Evolutionary conservation across 2,888 invertebrate genomes (phyloP).

Genomic region (Cheilosia urbana): DNA sequence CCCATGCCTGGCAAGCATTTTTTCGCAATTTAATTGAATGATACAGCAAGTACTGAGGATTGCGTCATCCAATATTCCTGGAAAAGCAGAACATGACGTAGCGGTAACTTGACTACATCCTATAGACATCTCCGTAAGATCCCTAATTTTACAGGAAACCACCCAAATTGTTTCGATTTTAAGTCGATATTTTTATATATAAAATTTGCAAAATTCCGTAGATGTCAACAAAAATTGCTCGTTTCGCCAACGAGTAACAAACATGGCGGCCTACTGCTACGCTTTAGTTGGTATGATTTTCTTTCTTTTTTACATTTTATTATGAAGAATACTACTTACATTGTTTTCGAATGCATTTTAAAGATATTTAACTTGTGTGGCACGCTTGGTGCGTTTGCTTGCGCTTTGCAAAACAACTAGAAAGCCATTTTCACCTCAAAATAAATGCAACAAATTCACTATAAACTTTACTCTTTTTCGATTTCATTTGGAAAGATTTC

Average conservation of each 20-base stretch:
- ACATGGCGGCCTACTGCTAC: conserved; percentile 34
- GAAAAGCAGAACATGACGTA: conserved; percentile 43
- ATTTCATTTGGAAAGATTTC: conserved; percentile 81
- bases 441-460: conserved; percentile 81
- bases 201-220: background rate
- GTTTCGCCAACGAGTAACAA: conserved; percentile 72
- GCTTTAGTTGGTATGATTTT: conserved; percentile 15
- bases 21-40: conserved; percentile 57
- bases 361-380: conserved; percentile 79
- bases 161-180: background rate
- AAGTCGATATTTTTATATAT: background rate
- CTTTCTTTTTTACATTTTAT: conserved; percentile 20
- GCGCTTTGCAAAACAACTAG: conserved; percentile 85
- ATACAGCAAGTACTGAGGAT: conserved; percentile 39
- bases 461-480: conserved; percentile 80
- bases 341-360: conserved; percentile 81
- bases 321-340: conserved; percentile 78
- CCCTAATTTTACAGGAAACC: conserved; percentile 11
- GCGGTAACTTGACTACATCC: background rate
- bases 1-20: background rate
- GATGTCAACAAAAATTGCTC: conserved; percentile 48
- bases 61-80: conserved; percentile 66
- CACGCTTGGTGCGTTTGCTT: conserved; percentile 81
- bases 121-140: background rate
- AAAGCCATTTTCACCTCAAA: conserved; percentile 89